phyloP scores from a whole-genome alignment of 2,888 invertebrate genomes.

The Timema cristinae region DNA sequence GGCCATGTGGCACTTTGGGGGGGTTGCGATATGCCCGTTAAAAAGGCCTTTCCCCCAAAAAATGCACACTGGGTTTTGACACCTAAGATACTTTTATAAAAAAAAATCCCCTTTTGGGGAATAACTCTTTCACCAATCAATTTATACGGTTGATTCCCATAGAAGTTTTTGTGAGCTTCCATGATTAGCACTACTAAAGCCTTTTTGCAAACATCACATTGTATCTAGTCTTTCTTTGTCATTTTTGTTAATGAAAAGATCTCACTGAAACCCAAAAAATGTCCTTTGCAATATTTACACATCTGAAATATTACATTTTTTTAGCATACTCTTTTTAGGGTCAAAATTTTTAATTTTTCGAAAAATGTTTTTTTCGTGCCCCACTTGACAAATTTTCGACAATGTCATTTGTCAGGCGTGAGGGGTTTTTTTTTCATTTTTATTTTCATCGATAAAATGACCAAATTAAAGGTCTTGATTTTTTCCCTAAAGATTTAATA shows the following conservation, averaged over 20 bases:
- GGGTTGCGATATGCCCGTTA: slow-evolving; percentile 25
- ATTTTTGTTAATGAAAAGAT: slow-evolving; percentile 21
- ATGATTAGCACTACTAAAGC: slow-evolving; percentile 21
- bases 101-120: slow-evolving; percentile 21
- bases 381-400: not conserved
- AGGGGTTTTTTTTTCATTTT: too few species aligned
- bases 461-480: not conserved
- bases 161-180: slow-evolving; percentile 21
- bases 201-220: slow-evolving; percentile 24
- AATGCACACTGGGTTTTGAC: slow-evolving; percentile 23
- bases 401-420: too few species aligned
- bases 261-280: slow-evolving; percentile 19
- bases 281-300: slow-evolving; percentile 21
- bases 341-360: slow-evolving; percentile 21
- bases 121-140: slow-evolving; percentile 23
- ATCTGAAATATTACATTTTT: slow-evolving; percentile 14
- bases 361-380: slow-evolving; percentile 18
- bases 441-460: not conserved
- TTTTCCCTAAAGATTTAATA: not conserved
- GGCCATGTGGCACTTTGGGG: slow-evolving; percentile 24
- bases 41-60: slow-evolving; percentile 26
- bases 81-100: slow-evolving; percentile 24
- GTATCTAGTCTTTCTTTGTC: slow-evolving; percentile 20
- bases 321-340: slow-evolving; percentile 17
- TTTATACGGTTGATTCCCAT: slow-evolving; percentile 24